These are phyloP conservation scores for Mormyrops attenuatus DNA, from an alignment of 2,797 vertebrate genomes.

Conservation along the genomic window DNA sequence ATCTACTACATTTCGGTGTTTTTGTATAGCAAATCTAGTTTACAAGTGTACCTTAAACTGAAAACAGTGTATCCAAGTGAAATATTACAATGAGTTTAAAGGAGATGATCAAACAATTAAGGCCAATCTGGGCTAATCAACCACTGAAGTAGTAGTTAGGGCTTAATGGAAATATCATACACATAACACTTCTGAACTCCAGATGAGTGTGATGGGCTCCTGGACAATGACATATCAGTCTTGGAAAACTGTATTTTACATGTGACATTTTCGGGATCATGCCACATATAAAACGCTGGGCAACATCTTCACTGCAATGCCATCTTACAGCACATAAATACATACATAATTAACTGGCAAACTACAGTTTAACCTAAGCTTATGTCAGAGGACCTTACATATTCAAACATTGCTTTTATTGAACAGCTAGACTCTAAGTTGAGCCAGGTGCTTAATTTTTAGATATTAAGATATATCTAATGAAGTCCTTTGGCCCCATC, in stretches of 20 bases:
- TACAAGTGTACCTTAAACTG: not conserved
- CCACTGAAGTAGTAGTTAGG: not conserved
- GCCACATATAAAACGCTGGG: not conserved
- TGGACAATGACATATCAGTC: not conserved
- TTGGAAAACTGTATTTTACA: not conserved
- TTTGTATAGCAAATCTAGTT: not conserved
- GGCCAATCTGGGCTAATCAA: not conserved
- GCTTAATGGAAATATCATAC: not conserved
- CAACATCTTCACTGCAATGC: not conserved
- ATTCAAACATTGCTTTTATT: not conserved
- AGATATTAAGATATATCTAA: not conserved
- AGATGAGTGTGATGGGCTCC: not conserved
- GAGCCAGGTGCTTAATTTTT: not conserved
- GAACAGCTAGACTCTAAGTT: not conserved
- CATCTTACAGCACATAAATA: not conserved
- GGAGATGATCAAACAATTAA: not conserved
- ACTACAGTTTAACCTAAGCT: not conserved
- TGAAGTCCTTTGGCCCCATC: not conserved
- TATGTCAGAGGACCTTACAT: not conserved
- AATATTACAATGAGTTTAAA: not conserved
- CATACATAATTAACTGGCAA: not conserved
- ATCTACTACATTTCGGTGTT: not conserved
- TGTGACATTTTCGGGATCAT: not conserved
- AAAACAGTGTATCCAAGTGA: not conserved
- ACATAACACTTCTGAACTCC: not conserved